Conservation (phyloP, 2,888 invertebrate genomes). For the Phyllotreta cruciferae region DNA sequence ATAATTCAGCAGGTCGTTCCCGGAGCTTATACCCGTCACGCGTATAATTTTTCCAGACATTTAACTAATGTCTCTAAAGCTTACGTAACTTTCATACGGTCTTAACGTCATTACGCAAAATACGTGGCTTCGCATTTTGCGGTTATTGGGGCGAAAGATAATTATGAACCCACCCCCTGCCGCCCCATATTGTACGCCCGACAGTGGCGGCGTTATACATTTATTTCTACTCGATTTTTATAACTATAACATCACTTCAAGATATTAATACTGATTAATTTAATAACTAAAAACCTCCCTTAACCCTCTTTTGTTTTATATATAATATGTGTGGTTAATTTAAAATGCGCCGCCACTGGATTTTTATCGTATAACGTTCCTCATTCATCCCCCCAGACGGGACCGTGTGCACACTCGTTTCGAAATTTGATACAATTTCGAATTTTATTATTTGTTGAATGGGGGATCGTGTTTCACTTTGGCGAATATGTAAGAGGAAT, state of each 20-base stretch:
- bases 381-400: constrained; percentile 22
- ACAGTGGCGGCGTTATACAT: neutral
- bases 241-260: too few relatives aligned
- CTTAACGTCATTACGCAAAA: constrained; percentile 36
- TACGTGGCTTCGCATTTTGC: constrained; percentile 34
- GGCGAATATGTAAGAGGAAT: constrained; percentile 15
- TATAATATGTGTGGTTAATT: too few relatives aligned
- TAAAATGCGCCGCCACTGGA: constrained; percentile 1
- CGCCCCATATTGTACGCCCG: constrained; percentile 2
- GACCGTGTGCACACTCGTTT: constrained; percentile 18
- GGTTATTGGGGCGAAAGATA: constrained; percentile 33
- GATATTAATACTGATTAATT: too few relatives aligned
- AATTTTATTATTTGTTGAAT: constrained; percentile 31
- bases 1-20: too few relatives aligned
- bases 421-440: constrained; percentile 29
- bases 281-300: too few relatives aligned
- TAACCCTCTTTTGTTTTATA: too few relatives aligned
- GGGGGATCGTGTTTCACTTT: constrained; percentile 22
- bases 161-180: constrained; percentile 27
- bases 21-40: constrained; percentile 17
- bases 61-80: constrained; percentile 34
- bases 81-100: constrained; percentile 35
- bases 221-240: neutral
- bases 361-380: constrained; percentile 12
- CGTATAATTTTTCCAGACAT: constrained; percentile 39